Base-by-base conservation (phyloP, 1,140 invertebrate species). In the Drosophila seguyi region DNA sequence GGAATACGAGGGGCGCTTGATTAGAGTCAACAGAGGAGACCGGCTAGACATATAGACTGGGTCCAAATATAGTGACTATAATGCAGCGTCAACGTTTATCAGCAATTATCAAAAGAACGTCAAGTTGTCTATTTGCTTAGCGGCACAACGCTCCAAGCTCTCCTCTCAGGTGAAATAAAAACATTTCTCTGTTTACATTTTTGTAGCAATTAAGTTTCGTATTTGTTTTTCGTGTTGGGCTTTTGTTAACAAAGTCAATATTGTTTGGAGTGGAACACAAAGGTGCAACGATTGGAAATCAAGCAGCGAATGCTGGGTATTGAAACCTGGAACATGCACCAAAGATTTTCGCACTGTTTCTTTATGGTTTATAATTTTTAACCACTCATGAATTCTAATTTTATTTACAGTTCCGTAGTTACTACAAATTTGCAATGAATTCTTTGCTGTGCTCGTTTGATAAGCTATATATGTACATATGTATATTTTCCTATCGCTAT, bases 1-100 rank as follows among this genome's bases (percentile, higher is more conserved):
- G 45, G 55, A 53, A 38, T 34, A 34, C 18, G n/a, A 34, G 20
- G 50, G 34, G 52, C 50, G 66, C 53, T 86, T 86, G 83, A 86
- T 88, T 87, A 88, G 67, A 80, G 84, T 77, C 59, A 83, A 87
- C 79, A 87, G 59, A 60, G 77, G 20, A 58, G 60, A 27, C 59
- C 38, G 38, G 50, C 27, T 34, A 52, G 44, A 71, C 56, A 36
- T 56, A 41, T 48, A 36, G 41, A 57, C 68, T 58, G 22, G 27
- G 29, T 58, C 25, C 63, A 38, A 55, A 68, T 47, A 57, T 50
- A 29, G 47, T 50, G 29, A n/a, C 27, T 50, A 31, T 38, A 66
- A 57, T 61, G 68, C 42, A 79, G 69, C 41, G 71, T 53, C 69
- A 72, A 66, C 61, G 53, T 68, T 88, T 88, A 87, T 86, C 83